A percentile compares a stretch with the other conserved stretches of the same genome.
Evolutionary conservation across 2,888 invertebrate genomes (phyloP).

Genomic region (Gibbula magus): DNA sequence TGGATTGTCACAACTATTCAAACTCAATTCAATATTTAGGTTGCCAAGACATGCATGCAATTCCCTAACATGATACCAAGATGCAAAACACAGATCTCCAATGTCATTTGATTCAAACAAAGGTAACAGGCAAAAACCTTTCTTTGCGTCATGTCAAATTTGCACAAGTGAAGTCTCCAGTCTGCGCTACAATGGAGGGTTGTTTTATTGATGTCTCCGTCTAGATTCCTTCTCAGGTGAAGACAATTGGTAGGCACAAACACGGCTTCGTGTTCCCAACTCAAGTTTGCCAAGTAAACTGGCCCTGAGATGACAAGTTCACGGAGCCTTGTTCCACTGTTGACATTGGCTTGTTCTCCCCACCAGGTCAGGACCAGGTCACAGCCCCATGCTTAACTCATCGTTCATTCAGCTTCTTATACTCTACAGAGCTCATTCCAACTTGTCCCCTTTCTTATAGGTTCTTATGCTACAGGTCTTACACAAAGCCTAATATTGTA

Average conservation of each 20-base stretch:
- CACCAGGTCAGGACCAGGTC: no score
- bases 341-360: background rate
- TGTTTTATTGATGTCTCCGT: background rate
- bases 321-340: background rate
- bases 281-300: conserved; percentile 6
- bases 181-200: background rate
- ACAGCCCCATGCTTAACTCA: no score
- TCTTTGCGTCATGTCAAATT: background rate
- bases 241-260: background rate
- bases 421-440: no score
- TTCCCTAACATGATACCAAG: no score
- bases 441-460: no score
- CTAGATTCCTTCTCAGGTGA: background rate
- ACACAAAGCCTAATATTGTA: no score
- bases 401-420: no score
- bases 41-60: no score
- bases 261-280: background rate
- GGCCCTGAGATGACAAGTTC: background rate
- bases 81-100: background rate
- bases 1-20: no score
- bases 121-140: background rate
- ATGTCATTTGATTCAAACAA: background rate
- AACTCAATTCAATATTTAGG: no score
- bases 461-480: no score
- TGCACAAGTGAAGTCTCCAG: background rate